These are phyloP conservation scores for Philopotamus ludificatus DNA, from an alignment of 1,140 invertebrate genomes.

Conservation along the genomic window DNA sequence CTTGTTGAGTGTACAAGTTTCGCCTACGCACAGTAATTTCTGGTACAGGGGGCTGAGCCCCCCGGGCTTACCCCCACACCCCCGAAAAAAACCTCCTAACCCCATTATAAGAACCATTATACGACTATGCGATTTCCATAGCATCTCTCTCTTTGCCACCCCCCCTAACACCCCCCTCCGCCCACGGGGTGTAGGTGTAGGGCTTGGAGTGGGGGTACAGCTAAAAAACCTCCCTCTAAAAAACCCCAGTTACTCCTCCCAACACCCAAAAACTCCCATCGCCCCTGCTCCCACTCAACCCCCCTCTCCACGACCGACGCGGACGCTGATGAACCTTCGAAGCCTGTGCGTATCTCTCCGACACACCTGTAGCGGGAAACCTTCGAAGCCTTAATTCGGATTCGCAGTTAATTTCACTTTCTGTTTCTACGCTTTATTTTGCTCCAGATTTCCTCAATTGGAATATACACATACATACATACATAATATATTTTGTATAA, in stretches of 20 bases:
- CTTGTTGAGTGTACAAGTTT: conserved; percentile 29
- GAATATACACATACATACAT: too few species aligned
- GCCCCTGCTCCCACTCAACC: conserved; percentile 4
- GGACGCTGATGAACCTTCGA: conserved; percentile 37
- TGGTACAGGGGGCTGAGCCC: conserved; percentile 2
- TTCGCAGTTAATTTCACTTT: conserved; percentile 38
- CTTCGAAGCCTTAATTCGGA: conserved; percentile 35
- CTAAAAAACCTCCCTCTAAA: conserved; percentile 32
- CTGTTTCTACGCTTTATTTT: conserved; percentile 20
- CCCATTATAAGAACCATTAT: conserved; percentile 42
- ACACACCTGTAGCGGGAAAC: conserved; percentile 36
- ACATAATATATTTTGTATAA: neutral
- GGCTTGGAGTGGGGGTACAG: conserved; percentile 19
- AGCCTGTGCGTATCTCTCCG: conserved; percentile 33
- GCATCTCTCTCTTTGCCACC: conserved; percentile 20
- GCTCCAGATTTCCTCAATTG: conserved; percentile 16
- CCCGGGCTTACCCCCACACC: neutral
- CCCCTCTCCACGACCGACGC: conserved; percentile 6
- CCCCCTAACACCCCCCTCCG: neutral
- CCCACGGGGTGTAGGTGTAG: neutral
- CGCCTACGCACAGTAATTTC: conserved; percentile 40
- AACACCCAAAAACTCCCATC: conserved; percentile 27
- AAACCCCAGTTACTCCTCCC: conserved; percentile 27
- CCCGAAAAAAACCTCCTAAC: conserved; percentile 41
- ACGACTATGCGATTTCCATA: conserved; percentile 40